Percentiles rank a stretch among this genome's conserved stretches.
These are phyloP conservation scores for Pantherophis guttatus DNA, from an alignment of 2,113 vertebrate species.

Conservation along the genomic window DNA sequence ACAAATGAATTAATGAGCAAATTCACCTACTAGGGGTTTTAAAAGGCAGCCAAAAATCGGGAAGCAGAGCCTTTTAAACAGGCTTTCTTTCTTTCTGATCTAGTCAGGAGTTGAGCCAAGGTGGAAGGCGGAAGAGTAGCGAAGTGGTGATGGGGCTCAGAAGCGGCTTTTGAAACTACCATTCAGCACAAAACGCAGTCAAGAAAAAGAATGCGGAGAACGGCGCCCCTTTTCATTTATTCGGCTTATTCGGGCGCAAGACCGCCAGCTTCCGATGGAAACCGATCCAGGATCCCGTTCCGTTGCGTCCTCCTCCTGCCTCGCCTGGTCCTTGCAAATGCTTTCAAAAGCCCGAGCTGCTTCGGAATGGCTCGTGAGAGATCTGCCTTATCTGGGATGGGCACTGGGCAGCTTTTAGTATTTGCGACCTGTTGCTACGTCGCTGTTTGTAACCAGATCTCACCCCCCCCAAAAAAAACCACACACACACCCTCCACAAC, in stretches of 20 bases:
- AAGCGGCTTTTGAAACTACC: not conserved
- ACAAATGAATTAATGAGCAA: not conserved
- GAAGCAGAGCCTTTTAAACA: not conserved
- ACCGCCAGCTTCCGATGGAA: not conserved
- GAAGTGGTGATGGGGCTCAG: not conserved
- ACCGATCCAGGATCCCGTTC: not conserved
- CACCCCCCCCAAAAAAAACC: no score
- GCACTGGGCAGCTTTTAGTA: not conserved
- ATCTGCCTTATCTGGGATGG: not conserved
- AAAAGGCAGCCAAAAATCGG: not conserved
- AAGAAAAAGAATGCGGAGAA: not conserved
- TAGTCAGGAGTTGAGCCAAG: not conserved
- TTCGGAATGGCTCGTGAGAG: not conserved
- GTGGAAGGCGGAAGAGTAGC: not conserved
- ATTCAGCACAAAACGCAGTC: not conserved
- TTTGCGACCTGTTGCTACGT: not conserved
- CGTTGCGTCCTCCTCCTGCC: not conserved
- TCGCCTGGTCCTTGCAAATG: not conserved
- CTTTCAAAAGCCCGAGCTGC: not conserved
- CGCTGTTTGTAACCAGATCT: not conserved
- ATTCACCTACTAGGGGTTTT: not conserved
- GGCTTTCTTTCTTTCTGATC: not conserved
- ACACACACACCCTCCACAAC: not conserved
- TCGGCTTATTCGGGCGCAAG: not conserved
- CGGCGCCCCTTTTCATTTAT: not conserved